These are phyloP conservation scores for Gopherus flavomarginatus DNA, from an alignment of 2,113 vertebrate genomes.

Conservation along the genomic window DNA sequence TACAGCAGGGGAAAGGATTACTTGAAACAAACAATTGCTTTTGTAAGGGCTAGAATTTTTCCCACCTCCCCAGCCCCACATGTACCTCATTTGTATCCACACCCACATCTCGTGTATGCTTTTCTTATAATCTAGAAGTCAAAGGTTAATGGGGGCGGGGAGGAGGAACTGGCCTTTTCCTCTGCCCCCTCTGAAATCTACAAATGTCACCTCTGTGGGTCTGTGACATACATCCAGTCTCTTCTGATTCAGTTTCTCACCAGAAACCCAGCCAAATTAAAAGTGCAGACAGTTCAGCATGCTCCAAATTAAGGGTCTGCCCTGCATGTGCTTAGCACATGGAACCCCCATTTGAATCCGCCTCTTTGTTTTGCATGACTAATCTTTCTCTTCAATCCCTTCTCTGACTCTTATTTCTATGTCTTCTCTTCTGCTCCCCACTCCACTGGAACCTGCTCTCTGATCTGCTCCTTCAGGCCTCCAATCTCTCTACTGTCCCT, in stretches of 20 bases:
- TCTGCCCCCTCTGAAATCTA: neutral
- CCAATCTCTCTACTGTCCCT: neutral
- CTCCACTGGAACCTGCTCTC: neutral
- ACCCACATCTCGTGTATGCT: neutral
- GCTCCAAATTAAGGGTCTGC: neutral
- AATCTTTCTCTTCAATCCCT: neutral
- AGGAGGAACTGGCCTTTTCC: neutral
- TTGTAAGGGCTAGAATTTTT: conserved; percentile 6
- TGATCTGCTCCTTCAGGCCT: neutral
- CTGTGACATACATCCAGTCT: neutral
- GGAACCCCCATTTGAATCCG: neutral
- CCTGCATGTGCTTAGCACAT: neutral
- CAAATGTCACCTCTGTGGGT: neutral
- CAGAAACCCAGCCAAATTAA: neutral
- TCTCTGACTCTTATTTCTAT: neutral
- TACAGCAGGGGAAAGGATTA: conserved; percentile 18
- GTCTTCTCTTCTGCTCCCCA: neutral
- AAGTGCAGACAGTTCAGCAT: neutral
- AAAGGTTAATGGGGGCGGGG: neutral
- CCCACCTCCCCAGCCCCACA: neutral
- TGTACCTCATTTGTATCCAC: conserved; percentile 14
- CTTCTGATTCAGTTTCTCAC: neutral
- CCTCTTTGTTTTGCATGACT: neutral
- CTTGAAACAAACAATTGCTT: conserved; percentile 30
- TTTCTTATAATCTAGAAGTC: conserved; percentile 8